Conservation (phyloP, 2,797 vertebrate species). For the Macrochelys suwanniensis region DNA sequence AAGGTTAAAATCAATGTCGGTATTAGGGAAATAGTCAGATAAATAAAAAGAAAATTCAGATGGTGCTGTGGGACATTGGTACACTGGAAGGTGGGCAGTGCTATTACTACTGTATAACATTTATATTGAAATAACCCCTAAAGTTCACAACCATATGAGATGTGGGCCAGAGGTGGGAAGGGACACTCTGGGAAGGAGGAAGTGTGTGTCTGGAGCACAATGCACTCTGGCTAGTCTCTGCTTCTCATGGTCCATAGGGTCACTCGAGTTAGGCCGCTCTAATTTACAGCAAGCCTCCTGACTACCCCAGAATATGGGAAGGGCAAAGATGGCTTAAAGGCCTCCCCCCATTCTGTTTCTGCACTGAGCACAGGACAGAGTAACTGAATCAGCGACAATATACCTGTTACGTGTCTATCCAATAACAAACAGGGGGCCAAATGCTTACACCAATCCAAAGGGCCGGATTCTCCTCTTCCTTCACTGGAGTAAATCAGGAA, state of each 20-base stretch:
- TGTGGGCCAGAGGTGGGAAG: not conserved
- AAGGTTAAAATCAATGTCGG: not conserved
- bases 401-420: not conserved
- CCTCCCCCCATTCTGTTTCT: not conserved
- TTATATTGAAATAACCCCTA: no score
- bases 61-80: not conserved
- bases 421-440: not conserved
- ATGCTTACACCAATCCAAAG: not conserved
- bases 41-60: not conserved
- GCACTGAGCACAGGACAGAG: not conserved
- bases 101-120: not conserved
- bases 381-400: not conserved
- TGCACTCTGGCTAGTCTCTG: not conserved
- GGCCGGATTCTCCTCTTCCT: not conserved
- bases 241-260: not conserved
- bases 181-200: not conserved
- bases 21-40: not conserved
- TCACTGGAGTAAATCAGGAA: not conserved
- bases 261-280: not conserved
- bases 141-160: not conserved
- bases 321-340: not conserved
- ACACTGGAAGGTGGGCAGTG: not conserved
- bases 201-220: not conserved
- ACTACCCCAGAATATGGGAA: not conserved
- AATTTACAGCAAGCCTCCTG: not conserved